Base-by-base conservation (phyloP, 1,140 invertebrate species). In the Apis dorsata region DNA sequence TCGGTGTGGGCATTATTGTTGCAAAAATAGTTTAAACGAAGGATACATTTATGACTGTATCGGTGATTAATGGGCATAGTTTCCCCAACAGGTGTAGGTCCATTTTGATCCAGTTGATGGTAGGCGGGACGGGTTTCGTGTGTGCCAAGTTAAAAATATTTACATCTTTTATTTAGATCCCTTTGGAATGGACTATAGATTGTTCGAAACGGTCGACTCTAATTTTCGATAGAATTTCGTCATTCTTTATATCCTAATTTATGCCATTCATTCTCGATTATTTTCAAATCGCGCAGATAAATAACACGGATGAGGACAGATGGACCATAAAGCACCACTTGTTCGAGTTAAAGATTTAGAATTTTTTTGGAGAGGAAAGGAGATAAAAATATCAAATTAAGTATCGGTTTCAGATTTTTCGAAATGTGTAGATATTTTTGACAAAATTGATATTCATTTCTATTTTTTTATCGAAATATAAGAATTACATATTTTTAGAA, bases 1-100 rank as follows among this genome's bases (percentile, higher is more conserved):
- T 62, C 57, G 28, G 72, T 62, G 72, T 75, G 51, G 5, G 70
- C n/a, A 28, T 19, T 60, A 62, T 62, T 19, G 49, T n/a, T 51
- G 15, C 55, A 51, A 65, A 57, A 55, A 65, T 74, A 78, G 2
- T 2, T n/a, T 57, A 60, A 71, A 70, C 57, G 49, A 71, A 60
- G 34, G 28, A 79, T 51, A 70, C 34, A 5, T 9, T 55, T n/a
- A 17, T 19, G 57, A 28, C 44, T 49, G 8, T 17, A 15, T 19
- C 1, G 11, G 57, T 72, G 69, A 79, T 79, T 44, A 72, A 79
- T 62, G 62, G 19, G 13, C 28, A 17, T 21, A 24, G 51, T 49
- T 63, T 44, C 19, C n/a, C 44, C 24, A 57, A 65, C 49, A 73
- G 55, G 59, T 70, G 66, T 59, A 69, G n/a, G 53, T 44, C 5